Percentiles rank a stretch among this genome's conserved stretches.
Evolutionary conservation across 2,888 invertebrate genomes (phyloP).

Genomic region (Drosophila testacea): DNA sequence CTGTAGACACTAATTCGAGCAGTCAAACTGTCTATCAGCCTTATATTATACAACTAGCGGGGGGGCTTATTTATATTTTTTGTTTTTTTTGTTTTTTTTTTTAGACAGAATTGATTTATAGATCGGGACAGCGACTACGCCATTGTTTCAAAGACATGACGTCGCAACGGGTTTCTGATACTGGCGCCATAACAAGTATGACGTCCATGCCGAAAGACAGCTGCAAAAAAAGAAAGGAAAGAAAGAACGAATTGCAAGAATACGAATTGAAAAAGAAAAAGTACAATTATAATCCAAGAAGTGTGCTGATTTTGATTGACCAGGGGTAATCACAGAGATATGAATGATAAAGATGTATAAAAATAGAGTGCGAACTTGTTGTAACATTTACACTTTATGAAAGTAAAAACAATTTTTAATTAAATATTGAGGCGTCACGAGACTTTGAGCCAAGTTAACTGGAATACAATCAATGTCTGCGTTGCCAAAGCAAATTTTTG

Average conservation of each 20-base stretch:
- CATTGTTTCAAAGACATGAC: slow-evolving; percentile 45
- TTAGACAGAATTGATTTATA: slow-evolving; percentile 37
- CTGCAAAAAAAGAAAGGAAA: slow-evolving; percentile 4
- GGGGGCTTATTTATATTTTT: not conserved
- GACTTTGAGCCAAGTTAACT: not conserved
- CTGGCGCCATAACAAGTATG: slow-evolving; percentile 34
- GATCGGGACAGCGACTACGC: slow-evolving; percentile 27
- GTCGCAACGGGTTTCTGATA: slow-evolving; percentile 21
- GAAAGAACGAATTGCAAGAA: slow-evolving; percentile 5
- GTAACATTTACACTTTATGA: not conserved
- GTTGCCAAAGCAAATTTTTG: too few species aligned
- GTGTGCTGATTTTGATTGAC: slow-evolving; percentile 38
- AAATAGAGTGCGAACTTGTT: not conserved
- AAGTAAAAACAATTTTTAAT: not conserved
- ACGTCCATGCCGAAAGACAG: slow-evolving; percentile 42
- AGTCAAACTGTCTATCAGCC: slow-evolving; percentile 53
- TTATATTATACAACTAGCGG: not conserved
- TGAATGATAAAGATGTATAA: slow-evolving; percentile 23
- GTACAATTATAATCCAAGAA: slow-evolving; percentile 34
- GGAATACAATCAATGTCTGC: not conserved
- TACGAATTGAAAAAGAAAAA: not conserved
- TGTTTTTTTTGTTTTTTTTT: not conserved
- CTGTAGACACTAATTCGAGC: slow-evolving; percentile 24
- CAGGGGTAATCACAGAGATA: slow-evolving; percentile 24
- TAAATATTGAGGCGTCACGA: not conserved